Evolutionary conservation across 64 coral and sea anemone genomes (phyloP), one percentile per base, ranked within the genome.

Genomic region (Montipora foliosa): DNA sequence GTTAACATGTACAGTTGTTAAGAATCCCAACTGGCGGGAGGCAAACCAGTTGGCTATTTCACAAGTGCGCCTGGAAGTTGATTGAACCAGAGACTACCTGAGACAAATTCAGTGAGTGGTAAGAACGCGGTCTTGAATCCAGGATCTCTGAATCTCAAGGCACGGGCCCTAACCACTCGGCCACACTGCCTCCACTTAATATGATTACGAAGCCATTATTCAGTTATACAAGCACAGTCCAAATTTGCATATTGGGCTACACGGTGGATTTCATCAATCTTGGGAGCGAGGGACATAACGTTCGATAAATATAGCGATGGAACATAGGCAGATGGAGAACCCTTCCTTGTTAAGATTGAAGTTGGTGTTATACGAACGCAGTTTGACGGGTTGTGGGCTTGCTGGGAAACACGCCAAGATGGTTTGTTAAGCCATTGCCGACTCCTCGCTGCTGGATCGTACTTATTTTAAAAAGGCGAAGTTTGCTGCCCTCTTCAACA

Each of bases 401-500:
- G 52, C 52, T 55, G 52, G 52, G 52, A 55, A 55, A 55, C 52
- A 55, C 52, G 52, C 52, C 52, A 55, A 55, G 61, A 64, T 64
- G 61, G 61, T 16, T 64, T 64, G 61, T 16, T 64, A 12, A 64
- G 61, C 11, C 52, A 55, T 55, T 55, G 52, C 52, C 52, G 14
- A 16, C 61, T 64, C 61, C 61, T 12, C 61, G 61, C 14, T 16
- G 61, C 14, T 64, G 61, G 13, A 64, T 12, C 2, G 60, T 64
- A 12, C 60, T 37, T 29, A 74, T 74, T 74, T 74, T 74, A 74
- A 74, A 74, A 74, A 19, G 71, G 71, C 11, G 71, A 74, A 74
- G 16, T 74, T 74, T 74, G 71, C 71, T 74, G 71, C 71, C 0
- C n/a, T 74, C 71, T 74, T 74, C 21, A 74, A 74, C 71, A 74